A percentile compares a stretch with the other conserved stretches of the same genome.
Conservation (phyloP, 2,888 invertebrate genomes). For the Eutolmus rufibarbis region DNA sequence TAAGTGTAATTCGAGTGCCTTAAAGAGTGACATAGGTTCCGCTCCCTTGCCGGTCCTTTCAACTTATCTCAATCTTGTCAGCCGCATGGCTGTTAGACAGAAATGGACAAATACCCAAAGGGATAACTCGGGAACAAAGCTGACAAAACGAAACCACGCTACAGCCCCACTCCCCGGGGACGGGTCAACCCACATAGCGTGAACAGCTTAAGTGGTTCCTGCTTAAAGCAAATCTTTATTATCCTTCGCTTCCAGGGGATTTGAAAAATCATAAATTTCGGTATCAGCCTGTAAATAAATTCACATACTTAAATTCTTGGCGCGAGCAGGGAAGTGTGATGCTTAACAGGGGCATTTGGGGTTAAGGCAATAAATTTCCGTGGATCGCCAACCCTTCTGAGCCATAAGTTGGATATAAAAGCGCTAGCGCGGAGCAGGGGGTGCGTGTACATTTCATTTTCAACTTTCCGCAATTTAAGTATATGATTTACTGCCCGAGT, state of each 20-base stretch:
- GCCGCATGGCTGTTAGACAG: constrained; percentile 2
- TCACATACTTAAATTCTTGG: neutral
- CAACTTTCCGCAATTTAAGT: constrained; percentile 16
- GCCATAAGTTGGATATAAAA: constrained; percentile 33
- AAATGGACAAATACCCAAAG: neutral
- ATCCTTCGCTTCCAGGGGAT: neutral
- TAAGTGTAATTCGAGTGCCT: constrained; percentile 37
- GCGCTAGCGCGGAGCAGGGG: neutral
- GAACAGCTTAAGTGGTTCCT: neutral
- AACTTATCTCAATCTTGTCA: constrained; percentile 23
- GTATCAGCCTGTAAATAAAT: constrained; percentile 19
- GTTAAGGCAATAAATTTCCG: constrained; percentile 21
- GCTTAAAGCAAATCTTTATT: constrained; percentile 6
- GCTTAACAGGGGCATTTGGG: constrained; percentile 7
- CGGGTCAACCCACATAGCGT: neutral
- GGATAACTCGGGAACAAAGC: neutral
- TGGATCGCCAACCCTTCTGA: neutral
- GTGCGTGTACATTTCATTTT: constrained; percentile 9
- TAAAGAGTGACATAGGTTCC: constrained; percentile 34
- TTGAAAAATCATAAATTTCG: constrained; percentile 21
- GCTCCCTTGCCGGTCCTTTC: neutral
- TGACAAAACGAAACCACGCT: neutral
- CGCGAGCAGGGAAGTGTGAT: neutral
- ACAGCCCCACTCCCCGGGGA: neutral
- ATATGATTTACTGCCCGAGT: neutral